Base-by-base conservation (phyloP, 1,140 invertebrate genomes). In the Bombus confusus region DNA sequence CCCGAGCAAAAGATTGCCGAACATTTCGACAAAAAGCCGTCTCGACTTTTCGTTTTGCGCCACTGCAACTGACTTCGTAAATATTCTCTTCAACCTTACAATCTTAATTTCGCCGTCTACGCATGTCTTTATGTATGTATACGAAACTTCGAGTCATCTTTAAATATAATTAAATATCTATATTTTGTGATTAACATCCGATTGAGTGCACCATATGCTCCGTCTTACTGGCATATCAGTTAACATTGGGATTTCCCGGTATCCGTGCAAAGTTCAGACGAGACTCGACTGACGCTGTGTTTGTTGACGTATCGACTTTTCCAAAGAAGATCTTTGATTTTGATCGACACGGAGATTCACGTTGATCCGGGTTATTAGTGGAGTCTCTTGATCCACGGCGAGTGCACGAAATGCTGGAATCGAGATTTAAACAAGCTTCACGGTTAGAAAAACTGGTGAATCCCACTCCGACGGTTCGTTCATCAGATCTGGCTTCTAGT, bases 261-360 rank as follows among this genome's bases (percentile, higher is more conserved):
- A 37, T 77, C 13, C 37, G 41, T 13, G 3, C 41, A 43, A 59
- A 12, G n/a, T 59, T 74, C 79, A 57, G 59, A 74, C 59, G 59
- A 39, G 62, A 66, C 66, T 41, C 41, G 75, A 66, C 57, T 89
- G 87, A 90, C 88, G 79, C 73, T 68, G 78, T 85, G 89, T 90
- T 90, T 90, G 80, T 90, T 90, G 88, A 90, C 88, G 75, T 64
- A 75, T 73, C 74, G 81, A 82, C 88, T 78, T 90, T 89, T 89
- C 73, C 87, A 64, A 69, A 86, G 78, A 77, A 80, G 87, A 88
- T 83, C 87, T 88, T 80, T 80, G 87, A 83, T 88, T 86, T 57
- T 81, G 87, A 89, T 88, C 71, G 75, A 80, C 72, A 43, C 39
- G 15, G 43, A 22, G 69, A 80, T 80, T 72, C 69, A 34, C 68